Evolutionary conservation across 2,888 invertebrate species (phyloP), one percentile per base, ranked within the genome.

Genomic region (Drosophila demipolita): DNA sequence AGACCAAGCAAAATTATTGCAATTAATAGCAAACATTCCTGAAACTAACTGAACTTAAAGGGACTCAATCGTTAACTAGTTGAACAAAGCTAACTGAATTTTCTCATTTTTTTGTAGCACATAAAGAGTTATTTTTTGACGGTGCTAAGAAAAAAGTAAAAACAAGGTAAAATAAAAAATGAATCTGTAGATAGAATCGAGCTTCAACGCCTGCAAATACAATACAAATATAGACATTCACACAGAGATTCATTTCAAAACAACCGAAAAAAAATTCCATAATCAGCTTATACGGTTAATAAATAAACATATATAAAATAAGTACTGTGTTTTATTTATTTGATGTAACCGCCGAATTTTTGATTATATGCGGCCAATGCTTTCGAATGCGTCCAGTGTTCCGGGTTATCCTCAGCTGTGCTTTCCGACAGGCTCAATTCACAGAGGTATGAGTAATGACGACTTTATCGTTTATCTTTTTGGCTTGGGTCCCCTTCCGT

Each of bases 401-500:
- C 59, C 52, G 59, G 75, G 59, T 62, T 65, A 66, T 42, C 35
- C 52, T 52, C 42, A 15, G 70, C 64, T 52, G 72, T 26, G 64
- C 42, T 42, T 57, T 40, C 42, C 35, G 70, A 53, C 73, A 60
- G 59, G 50, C 66, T 76, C 66, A 80, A 72, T 63, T 72, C 74
- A 73, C 71, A 68, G 42, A 23, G 52, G 71, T 48, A 74, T 82
- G 84, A 78, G 73, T 84, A 82, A 82, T 82, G 84, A 72, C 79
- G 82, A 70, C 63, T 78, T 79, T 80, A 82, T 81, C 64, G 72
- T 48, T 69, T 60, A 77, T 77, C 73, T 70, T 67, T 69, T 66
- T 66, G 52, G 48, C 38, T 55, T 64, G 59, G 12, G 71, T 66
- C 72, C 73, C 52, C 52, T 45, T 23, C 17, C 36, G 45, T 15